Base-by-base conservation (phyloP, 1,140 invertebrate genomes). In the Hirudo medicinalis region DNA sequence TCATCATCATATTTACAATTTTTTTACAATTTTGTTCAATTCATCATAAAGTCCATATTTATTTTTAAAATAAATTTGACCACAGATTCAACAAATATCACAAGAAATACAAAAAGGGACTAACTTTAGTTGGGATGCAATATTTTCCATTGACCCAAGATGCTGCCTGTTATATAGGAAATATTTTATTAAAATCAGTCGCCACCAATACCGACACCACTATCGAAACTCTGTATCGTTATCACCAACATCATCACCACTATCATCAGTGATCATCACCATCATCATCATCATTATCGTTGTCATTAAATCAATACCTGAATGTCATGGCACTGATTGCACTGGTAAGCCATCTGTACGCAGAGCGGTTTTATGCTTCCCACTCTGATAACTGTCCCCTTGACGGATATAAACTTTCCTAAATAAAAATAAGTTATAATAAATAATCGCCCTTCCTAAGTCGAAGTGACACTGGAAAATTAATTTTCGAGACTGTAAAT, bases 311-410 rank as follows among this genome's bases (percentile, higher is more conserved):
- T 32, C 17, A 54, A 63, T 54, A 69, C 70, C n/a, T 32, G 55
- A 70, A 43, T 40, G 27, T 69, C 36, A 54, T n/a, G 40, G 54
- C 49, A 70, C 27, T 9, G 27, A 78, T 83, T 22, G 88, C 87
- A 2, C 80, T 80, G 82, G 83, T 94, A 94, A n/a, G 88, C 87
- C 81, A 94, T 85, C 78, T 87, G 87, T 20, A 86, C 87, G 76
- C 89, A 88, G 36, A 88, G 82, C 22, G 90, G 86, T 74, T 88
- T 89, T 6, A 89, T 84, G 79, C 87, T 87, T 22, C 90, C 87
- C 13, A 91, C 89, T 78, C 91, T 85, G 69, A 91, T 90, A 0
- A 96, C 89, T 72, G 90, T 92, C 0, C 93, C 93, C 78, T 88
- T 87, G 2, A 94, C 85, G 25, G 88, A 87, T 1, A 94, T 85